Evolutionary conservation across 1,140 invertebrate genomes (phyloP).

Genomic region (Neodiprion virginianus): DNA sequence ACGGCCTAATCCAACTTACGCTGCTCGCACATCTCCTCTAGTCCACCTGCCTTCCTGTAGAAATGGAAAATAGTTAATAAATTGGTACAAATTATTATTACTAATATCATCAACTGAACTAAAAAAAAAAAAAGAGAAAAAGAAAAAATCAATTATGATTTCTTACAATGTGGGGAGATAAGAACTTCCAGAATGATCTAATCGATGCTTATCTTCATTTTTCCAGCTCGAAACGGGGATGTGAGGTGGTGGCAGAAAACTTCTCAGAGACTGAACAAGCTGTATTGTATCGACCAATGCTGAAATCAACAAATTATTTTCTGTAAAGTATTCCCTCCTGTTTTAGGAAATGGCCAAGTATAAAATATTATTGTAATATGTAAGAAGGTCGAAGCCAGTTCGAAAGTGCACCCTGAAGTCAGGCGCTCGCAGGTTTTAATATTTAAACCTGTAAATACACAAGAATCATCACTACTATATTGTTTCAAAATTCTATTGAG

Average conservation of each 20-base stretch:
- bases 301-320: slow-evolving; percentile 50
- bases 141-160: background rate
- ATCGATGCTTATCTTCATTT: slow-evolving; percentile 81
- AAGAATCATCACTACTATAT: too few relatives aligned
- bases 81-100: background rate
- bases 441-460: too few relatives aligned
- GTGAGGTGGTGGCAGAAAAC: slow-evolving; percentile 83
- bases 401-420: background rate
- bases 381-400: background rate
- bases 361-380: too few relatives aligned
- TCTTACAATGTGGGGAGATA: slow-evolving; percentile 55
- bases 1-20: slow-evolving; percentile 47
- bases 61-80: slow-evolving; percentile 18
- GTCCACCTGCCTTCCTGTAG: slow-evolving; percentile 44
- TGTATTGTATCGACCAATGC: slow-evolving; percentile 86
- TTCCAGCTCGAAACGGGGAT: slow-evolving; percentile 88
- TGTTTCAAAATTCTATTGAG: too few relatives aligned
- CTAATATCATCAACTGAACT: too few relatives aligned
- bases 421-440: too few relatives aligned
- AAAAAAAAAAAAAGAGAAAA: background rate
- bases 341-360: background rate
- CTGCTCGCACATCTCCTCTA: slow-evolving; percentile 51
- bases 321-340: too few relatives aligned
- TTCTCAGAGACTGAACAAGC: slow-evolving; percentile 80
- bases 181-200: slow-evolving; percentile 51